Evolutionary conservation across 2,113 vertebrate species (phyloP).

Genomic region (Calidris pugnax): DNA sequence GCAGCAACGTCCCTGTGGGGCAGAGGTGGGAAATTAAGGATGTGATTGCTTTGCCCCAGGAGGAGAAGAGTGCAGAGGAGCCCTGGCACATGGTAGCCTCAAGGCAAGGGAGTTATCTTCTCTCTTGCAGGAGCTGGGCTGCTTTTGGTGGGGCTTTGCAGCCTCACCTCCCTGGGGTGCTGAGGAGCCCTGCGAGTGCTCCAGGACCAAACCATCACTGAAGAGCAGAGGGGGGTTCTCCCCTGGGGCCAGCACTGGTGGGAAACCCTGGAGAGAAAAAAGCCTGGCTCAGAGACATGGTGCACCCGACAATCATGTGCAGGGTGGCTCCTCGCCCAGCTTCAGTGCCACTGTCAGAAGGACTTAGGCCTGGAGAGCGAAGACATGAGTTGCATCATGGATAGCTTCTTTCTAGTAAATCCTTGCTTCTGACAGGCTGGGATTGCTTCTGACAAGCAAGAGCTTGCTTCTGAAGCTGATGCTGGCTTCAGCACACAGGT

Average conservation of each 20-base stretch:
- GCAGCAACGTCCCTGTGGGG: not conserved
- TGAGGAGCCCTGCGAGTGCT: accelerated
- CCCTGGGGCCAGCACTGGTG: not conserved
- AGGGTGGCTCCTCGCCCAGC: not conserved
- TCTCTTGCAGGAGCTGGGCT: not conserved
- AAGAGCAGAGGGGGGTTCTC: not conserved
- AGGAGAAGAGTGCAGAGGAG: not conserved
- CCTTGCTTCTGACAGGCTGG: not conserved
- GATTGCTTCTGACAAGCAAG: not conserved
- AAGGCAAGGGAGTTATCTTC: not conserved
- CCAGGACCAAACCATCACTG: too few relatives aligned
- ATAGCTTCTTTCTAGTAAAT: not conserved
- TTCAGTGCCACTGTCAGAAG: not conserved
- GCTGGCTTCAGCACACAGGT: not conserved
- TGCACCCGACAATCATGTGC: not conserved
- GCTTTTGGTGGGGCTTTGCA: not conserved
- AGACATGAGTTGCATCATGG: not conserved
- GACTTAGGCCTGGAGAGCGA: not conserved
- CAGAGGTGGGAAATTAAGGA: not conserved
- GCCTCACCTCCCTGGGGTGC: not conserved
- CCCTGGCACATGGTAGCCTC: not conserved
- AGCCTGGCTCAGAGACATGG: not conserved
- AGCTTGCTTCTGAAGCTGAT: not conserved
- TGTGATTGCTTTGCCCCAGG: not conserved
- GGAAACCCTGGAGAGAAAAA: not conserved